Conservation (phyloP, 2,113 vertebrate species). For the Speoplatyrhinus poulsoni region DNA sequence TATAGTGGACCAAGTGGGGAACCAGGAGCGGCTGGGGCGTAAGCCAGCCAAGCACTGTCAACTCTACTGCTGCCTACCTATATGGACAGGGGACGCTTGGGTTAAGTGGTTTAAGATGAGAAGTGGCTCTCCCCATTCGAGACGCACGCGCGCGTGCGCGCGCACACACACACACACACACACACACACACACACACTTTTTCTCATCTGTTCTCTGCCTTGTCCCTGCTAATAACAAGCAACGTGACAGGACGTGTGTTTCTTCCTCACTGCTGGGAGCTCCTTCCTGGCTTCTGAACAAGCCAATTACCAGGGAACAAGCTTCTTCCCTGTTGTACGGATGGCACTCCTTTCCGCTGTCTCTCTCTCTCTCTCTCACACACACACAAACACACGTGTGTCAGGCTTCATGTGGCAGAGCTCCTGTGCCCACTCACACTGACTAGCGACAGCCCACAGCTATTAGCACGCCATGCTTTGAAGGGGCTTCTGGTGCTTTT, state of each 20-base stretch:
- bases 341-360: conserved; percentile 63
- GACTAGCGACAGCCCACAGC: conserved; percentile 76
- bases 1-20: conserved; percentile 33
- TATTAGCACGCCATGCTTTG: conserved; percentile 76
- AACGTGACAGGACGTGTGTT: conserved; percentile 74
- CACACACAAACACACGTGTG: conserved; percentile 70
- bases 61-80: conserved; percentile 43
- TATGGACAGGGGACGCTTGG: conserved; percentile 58
- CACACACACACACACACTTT: conserved; percentile 31
- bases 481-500: conserved; percentile 73
- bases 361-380: conserved; percentile 33
- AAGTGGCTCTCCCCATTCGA: conserved; percentile 44
- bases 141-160: conserved; percentile 46
- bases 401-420: conserved; percentile 70
- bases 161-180: background rate
- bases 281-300: conserved; percentile 74
- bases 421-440: conserved; percentile 62
- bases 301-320: conserved; percentile 80
- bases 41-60: conserved; percentile 50
- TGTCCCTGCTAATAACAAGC: conserved; percentile 76
- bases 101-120: conserved; percentile 57
- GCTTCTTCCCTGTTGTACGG: conserved; percentile 73
- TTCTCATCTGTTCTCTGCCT: conserved; percentile 68
- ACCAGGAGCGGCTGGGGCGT: conserved; percentile 5
- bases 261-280: conserved; percentile 74